phyloP scores from a whole-genome alignment of 2,797 vertebrate genomes.

The Falco biarmicus region DNA sequence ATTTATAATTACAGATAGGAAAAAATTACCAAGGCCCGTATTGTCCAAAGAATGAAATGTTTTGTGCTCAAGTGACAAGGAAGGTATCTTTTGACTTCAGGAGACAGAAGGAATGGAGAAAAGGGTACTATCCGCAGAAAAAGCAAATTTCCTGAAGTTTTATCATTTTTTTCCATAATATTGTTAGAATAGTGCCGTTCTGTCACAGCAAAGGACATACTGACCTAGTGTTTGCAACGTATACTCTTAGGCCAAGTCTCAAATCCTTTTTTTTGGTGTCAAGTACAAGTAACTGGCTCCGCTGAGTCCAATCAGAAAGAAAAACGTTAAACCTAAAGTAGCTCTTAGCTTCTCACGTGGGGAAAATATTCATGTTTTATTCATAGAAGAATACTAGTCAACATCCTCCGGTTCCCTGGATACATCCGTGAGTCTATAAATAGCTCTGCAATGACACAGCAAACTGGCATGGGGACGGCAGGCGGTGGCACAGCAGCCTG shows the following conservation, averaged over 20 bases:
- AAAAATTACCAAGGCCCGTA: neutral
- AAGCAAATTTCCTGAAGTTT: neutral
- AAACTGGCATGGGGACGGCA: conserved; percentile 45
- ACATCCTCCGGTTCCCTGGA: conserved; percentile 76
- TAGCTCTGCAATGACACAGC: conserved; percentile 74
- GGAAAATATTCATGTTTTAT: conserved; percentile 75
- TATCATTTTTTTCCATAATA: neutral
- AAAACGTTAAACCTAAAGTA: neutral
- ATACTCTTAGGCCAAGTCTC: neutral
- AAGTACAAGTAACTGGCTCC: neutral
- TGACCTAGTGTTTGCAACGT: neutral
- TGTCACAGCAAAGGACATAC: neutral
- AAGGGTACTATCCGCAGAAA: neutral
- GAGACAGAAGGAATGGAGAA: neutral
- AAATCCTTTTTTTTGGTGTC: neutral
- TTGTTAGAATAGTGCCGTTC: neutral
- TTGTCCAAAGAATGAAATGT: neutral
- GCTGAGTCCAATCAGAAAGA: neutral
- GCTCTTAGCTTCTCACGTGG: conserved; percentile 34
- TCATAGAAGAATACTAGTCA: conserved; percentile 69
- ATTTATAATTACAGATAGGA: neutral
- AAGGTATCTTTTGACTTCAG: neutral
- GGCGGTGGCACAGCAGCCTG: conserved; percentile 48
- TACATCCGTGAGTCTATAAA: conserved; percentile 69
- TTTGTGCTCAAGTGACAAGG: neutral